Base-by-base conservation (phyloP, 2,888 invertebrate genomes). In the Campopleginae sp. region DNA sequence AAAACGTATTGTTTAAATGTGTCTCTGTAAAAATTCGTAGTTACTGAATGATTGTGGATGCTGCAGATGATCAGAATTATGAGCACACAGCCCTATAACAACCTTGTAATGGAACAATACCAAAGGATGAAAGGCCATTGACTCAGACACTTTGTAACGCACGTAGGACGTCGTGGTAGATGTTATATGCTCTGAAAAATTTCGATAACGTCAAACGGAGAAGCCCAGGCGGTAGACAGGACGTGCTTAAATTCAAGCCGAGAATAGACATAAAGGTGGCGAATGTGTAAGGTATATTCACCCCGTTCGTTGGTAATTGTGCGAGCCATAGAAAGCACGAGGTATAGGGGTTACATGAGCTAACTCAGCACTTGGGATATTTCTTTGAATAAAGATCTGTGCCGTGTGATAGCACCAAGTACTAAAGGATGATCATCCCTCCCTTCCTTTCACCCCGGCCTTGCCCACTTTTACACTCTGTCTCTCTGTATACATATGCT, bases 321-420 rank as follows among this genome's bases (percentile, higher is more conserved):
- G 46, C 66, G 31, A 74, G 66, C 77, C 77, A 44, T 71, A 44
- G 63, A 48, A 51, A 48, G 70, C 68, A 79, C 68, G 44, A 81
- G 51, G 63, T 61, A 68, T 80, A 82, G 84, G 87, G 86, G 78
- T 80, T 80, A 84, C 82, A 76, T 82, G 87, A 88, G 89, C 90
- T 88, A 90, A 89, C 90, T 91, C 91, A 89, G 91, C 91, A 90
- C 90, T 89, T 90, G 88, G 85, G 89, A 90, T 89, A 91, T 91
- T 92, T 90, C 90, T 91, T 91, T 92, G 92, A 92, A 92, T 91
- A 91, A 89, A 92, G 92, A 92, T 92, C 91, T 90, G 89, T 91
- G 92, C 86, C 91, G 89, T 74, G 88, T 88, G 92, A 92, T 92
- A 92, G 87, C 86, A 85, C 82, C 70, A 70, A 88, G 88, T 85